A percentile compares a stretch with the other conserved stretches of the same genome.
Evolutionary conservation across 2,888 invertebrate genomes (phyloP).

Genomic region (Nemapogon koenigi): DNA sequence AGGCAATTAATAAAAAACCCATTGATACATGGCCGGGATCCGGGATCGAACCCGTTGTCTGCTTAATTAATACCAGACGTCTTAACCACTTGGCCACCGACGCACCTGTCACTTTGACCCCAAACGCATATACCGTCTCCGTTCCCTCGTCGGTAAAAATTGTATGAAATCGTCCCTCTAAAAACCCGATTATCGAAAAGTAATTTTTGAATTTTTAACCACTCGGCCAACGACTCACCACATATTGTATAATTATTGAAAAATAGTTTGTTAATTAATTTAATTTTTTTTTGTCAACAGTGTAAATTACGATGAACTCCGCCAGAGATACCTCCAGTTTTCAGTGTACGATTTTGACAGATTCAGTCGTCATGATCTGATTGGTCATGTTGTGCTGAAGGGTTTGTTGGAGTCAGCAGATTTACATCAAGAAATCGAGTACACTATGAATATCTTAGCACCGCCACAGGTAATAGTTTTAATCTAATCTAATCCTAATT

Average conservation of each 20-base stretch:
- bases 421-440: constrained; percentile 80
- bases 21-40: too few species aligned
- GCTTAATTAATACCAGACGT: too few species aligned
- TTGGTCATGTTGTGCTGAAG: constrained; percentile 83
- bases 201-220: too few species aligned
- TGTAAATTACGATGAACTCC: constrained; percentile 77
- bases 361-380: constrained; percentile 86
- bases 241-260: background rate
- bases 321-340: constrained; percentile 80
- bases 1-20: too few species aligned
- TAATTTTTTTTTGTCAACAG: constrained; percentile 34
- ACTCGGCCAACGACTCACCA: too few species aligned
- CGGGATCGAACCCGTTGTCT: too few species aligned
- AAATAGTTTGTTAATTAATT: background rate
- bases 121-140: too few species aligned
- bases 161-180: too few species aligned
- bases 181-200: too few species aligned
- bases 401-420: constrained; percentile 81
- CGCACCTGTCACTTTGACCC: too few species aligned
- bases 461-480: constrained; percentile 69
- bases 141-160: too few species aligned
- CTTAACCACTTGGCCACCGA: too few species aligned
- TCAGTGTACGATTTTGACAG: constrained; percentile 90
- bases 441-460: constrained; percentile 84
- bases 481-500: constrained; percentile 1